Conservation (phyloP, 2,113 vertebrate species). For the Pycnonotus jocosus region DNA sequence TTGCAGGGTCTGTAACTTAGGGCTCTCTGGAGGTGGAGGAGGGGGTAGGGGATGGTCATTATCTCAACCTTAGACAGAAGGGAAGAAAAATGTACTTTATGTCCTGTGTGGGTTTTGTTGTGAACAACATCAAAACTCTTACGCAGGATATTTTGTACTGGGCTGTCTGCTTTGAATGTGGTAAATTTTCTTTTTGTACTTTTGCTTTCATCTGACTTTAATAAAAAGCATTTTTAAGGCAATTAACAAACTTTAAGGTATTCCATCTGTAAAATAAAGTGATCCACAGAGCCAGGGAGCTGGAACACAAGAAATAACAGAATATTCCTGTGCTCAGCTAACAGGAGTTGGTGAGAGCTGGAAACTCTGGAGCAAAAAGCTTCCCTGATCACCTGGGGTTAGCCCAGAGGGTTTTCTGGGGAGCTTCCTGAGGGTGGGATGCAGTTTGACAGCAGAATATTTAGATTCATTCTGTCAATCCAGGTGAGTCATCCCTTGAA, state of each 20-base stretch:
- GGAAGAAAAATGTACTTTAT: neutral
- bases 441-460: constrained; percentile 9
- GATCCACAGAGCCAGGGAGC: neutral
- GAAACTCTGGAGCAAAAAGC: neutral
- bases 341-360: neutral
- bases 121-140: neutral
- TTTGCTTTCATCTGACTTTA: neutral
- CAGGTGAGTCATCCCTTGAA: constrained; percentile 31
- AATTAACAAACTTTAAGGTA: neutral
- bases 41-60: neutral
- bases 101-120: neutral
- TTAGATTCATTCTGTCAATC: constrained; percentile 4
- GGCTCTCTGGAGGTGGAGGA: neutral
- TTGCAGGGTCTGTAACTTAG: neutral
- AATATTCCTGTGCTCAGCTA: neutral
- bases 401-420: neutral
- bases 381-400: neutral
- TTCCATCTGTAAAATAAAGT: neutral
- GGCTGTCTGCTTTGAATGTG: neutral
- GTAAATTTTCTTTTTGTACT: neutral
- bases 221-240: neutral
- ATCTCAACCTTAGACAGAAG: neutral
- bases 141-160: neutral
- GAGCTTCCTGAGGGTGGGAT: neutral
- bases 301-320: neutral